Evolutionary conservation across 2,113 vertebrate species (phyloP), one percentile per base, ranked within the genome.

Genomic region (Myotis yumanensis): DNA sequence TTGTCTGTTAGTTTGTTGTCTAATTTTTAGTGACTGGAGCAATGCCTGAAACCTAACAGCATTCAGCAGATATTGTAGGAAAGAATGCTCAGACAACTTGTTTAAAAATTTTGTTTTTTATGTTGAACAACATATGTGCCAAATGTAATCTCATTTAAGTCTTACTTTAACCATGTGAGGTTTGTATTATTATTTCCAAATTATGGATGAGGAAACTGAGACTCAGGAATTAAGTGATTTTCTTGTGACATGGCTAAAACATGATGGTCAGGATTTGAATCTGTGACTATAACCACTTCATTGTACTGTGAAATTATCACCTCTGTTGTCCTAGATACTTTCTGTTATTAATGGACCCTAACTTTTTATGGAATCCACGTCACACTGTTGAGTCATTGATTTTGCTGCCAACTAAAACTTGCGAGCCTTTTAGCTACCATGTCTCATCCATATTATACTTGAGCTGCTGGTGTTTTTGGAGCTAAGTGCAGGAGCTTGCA

Each of bases 231-330:
- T 75, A 88, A 96, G 82, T 35, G 62, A 87, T 84, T 94, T 94
- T 94, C 76, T 91, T 91, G 51, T 95, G 57, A n/a, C n/a, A 79
- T 92, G 86, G 86, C 28, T 87, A 76, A 95, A 86, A 93, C 35
- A n/a, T 90, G 16, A 52, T 81, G 71, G 64, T 82, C n/a, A 51
- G 43, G 18, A 87, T 94, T 90, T 92, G 66, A 96, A 94, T 48
- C 57, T 92, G 32, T 93, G 85, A 92, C 25, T 86, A 79, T 73
- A 90, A 84, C 23, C 12, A 18, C 35, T 89, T 73, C 20, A 77
- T 88, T 92, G 75, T 90, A 76, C 59, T 77, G 9, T 85, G 57
- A 11, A 88, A 94, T 95, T 93, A 89, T 77, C 51, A 91, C n/a
- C 9, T 91, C 43, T 76, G 51, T 84, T 93, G 40, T 91, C 64